phyloP scores from a whole-genome alignment of 1,140 invertebrate genomes.

The Chironomus striatipennis region DNA sequence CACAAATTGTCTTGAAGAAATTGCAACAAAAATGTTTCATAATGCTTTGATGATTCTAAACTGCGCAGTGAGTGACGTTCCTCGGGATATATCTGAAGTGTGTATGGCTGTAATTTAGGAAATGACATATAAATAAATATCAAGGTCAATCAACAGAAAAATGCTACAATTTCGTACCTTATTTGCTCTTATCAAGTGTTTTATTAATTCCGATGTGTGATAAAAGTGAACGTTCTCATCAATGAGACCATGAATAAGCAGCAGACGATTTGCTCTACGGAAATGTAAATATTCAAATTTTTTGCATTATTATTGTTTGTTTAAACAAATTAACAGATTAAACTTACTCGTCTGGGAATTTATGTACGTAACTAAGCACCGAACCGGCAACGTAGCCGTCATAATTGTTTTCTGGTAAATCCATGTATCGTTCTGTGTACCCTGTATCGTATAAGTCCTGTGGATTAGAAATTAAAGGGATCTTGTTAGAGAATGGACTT shows the following conservation, averaged over 20 bases:
- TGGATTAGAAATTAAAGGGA: background rate
- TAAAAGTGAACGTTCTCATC: slow-evolving; percentile 99
- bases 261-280: slow-evolving; percentile 75
- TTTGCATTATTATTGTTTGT: background rate
- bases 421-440: slow-evolving; percentile 98
- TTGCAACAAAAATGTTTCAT: slow-evolving; percentile 84
- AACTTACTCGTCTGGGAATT: slow-evolving; percentile 84
- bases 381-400: slow-evolving; percentile 70
- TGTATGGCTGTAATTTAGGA: slow-evolving; percentile 48
- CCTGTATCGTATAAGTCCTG: slow-evolving; percentile 67
- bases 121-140: background rate
- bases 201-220: slow-evolving; percentile 87
- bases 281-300: slow-evolving; percentile 24
- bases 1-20: slow-evolving; percentile 87
- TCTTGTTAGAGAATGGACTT: no score
- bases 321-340: background rate
- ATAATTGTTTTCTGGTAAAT: slow-evolving; percentile 71
- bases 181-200: slow-evolving; percentile 79
- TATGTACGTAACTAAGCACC: slow-evolving; percentile 67
- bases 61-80: slow-evolving; percentile 89
- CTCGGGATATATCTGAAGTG: slow-evolving; percentile 87
- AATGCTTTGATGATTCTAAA: slow-evolving; percentile 90
- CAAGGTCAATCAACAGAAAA: background rate
- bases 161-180: slow-evolving; percentile 44
- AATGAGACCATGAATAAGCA: slow-evolving; percentile 96